phyloP scores from a whole-genome alignment of 1,140 invertebrate species.

The Apis florea region DNA sequence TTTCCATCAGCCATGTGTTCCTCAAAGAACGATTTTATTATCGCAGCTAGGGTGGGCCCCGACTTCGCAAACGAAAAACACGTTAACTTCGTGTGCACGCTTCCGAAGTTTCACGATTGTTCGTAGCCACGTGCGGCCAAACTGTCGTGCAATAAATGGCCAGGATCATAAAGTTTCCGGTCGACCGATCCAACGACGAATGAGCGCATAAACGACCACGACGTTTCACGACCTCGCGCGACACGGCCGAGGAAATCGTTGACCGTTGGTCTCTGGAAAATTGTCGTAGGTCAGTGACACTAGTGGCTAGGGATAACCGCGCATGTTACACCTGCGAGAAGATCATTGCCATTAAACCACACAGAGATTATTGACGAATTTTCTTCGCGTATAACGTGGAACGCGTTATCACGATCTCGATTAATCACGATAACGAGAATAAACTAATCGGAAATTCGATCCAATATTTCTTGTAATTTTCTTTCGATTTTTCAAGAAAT shows the following conservation, averaged over 20 bases:
- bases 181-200: conserved; percentile 29
- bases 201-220: conserved; percentile 34
- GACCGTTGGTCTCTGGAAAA: conserved; percentile 39
- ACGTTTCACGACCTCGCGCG: conserved; percentile 30
- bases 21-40: conserved; percentile 41
- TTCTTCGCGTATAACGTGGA: neutral
- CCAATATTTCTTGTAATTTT: neutral
- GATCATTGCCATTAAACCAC: conserved; percentile 36
- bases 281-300: conserved; percentile 56
- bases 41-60: conserved; percentile 24
- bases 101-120: conserved; percentile 23
- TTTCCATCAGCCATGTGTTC: conserved; percentile 14
- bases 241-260: conserved; percentile 31
- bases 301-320: conserved; percentile 25
- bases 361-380: conserved; percentile 22
- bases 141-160: conserved; percentile 37
- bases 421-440: neutral
- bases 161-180: conserved; percentile 58
- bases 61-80: neutral
- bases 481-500: neutral
- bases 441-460: neutral
- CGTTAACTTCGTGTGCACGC: neutral
- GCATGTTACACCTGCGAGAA: conserved; percentile 47
- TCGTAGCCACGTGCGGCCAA: conserved; percentile 42
- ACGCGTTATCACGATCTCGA: conserved; percentile 7